Base-by-base conservation (phyloP, 2,797 vertebrate genomes). In the Cirrhinus molitorella region DNA sequence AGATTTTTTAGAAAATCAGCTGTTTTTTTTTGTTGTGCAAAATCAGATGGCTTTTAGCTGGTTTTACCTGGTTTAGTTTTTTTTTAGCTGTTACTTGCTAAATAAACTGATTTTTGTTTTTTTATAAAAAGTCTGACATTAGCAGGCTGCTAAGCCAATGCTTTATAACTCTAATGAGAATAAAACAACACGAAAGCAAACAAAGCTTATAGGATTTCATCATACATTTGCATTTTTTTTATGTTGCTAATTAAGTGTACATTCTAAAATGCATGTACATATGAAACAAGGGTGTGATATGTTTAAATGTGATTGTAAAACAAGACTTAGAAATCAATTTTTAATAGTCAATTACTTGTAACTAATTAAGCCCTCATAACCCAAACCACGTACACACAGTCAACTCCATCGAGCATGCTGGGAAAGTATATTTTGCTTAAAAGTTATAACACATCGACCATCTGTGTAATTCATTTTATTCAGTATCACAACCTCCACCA, bases 391-490 rank as follows among this genome's bases (percentile, higher is more conserved):
- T 13, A 61, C 40, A 8, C 21, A 55, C n/a, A 17, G 51, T 45
- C 72, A 19, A 55, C 72, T 55, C 28, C 28, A 49, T 5, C 72
- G 13, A 61, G 23, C 31, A 68, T n/a, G 8, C 21, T 59, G 53
- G 12, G 25, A 61, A 45, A 71, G 4, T 13, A 47, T 72, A 61
- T 37, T 63, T 73, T 37, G 28, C 79, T 51, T 74, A 66, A 19
- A 71, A 43, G 47, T 40, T 74, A 53, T 28, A 53, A 21, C 45
- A 40, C 31, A 65, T 55, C 7, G 71, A 66, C n/a, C 5, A 47
- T 25, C 14, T 40, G 59, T 74, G n/a, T 43, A 55, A 53, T 66
- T 82, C 47, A 74, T 55, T 74, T 66, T 65, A 65, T 66, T 65
- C 12, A 25, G 49, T 55, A 65, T 75, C 45, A 66, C 28, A 51